Base-by-base conservation (phyloP, 2,113 vertebrate genomes). In the Collichthys lucidus region DNA sequence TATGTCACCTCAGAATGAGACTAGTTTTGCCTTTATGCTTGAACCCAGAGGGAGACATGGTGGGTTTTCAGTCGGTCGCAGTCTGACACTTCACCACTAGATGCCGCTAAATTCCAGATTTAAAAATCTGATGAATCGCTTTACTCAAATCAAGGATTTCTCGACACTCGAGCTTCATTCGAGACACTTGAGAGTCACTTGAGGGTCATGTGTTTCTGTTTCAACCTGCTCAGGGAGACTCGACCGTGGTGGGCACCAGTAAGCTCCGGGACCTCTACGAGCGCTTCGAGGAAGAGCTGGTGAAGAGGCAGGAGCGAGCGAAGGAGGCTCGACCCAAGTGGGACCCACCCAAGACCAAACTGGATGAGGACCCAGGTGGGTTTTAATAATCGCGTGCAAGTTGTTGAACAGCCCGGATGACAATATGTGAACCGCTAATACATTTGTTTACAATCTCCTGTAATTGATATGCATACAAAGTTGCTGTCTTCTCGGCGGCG, bases 201-300 rank as follows among this genome's bases (percentile, higher is more conserved):
- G 44, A 46, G 16, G 8, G 1, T 2, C 7, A 5, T 26, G 19
- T 16, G 0, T 50, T 52, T n/a, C 35, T 20, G 0, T 65, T 55
- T 22, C 0, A 1, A 6, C 47, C 15, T 69, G 17, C 42, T 19
- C 80, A 99, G 98, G 98, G 98, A 0, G 98, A 99, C 89, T 99
- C 98, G 14, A 99, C 98, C 0, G 97, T 98, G 0, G 98, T 99
- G 68, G 98, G 98, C 44, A 99, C 98, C 63, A 99, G 98, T 84
- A 97, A 97, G 49, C 95, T 99, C 40, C 92, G 97, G 19, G 95
- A 96, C 75, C 94, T 99, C 29, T 98, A 98, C n/a, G 96, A 97
- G 78, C 97, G 95, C 47, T 99, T 99, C 62, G 97, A 98, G 0
- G 97, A 98, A 7, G 98, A 99, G 71, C 88, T 99, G 82, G 97